Conservation (phyloP, 2,888 invertebrate genomes). For the Cremastobaeus sp. region DNA sequence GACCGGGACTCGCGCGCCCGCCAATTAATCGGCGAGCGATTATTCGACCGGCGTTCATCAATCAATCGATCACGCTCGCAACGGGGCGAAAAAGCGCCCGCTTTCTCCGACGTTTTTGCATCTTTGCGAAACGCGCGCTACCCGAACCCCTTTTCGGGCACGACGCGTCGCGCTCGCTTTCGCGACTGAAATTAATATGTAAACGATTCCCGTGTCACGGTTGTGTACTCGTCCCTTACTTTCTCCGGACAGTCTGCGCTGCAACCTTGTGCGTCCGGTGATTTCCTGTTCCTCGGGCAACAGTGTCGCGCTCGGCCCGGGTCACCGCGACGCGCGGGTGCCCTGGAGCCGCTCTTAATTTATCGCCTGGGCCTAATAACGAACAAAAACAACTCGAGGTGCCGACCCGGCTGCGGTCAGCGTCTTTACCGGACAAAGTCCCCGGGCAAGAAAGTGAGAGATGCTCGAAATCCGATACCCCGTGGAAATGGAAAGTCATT, state of each 20-base stretch:
- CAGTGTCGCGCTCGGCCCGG: too few species aligned
- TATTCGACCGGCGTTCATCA: slow-evolving; percentile 26
- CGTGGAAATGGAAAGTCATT: slow-evolving; percentile 25
- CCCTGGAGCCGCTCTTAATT: slow-evolving; percentile 27
- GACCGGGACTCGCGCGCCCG: too few species aligned
- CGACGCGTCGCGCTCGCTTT: slow-evolving; percentile 27
- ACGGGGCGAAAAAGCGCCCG: slow-evolving; percentile 9
- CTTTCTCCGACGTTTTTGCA: slow-evolving; percentile 41
- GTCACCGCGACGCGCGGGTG: slow-evolving; percentile 24
- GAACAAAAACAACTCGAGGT: slow-evolving; percentile 10
- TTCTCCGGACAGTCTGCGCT: slow-evolving; percentile 44
- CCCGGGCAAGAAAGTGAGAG: slow-evolving; percentile 14
- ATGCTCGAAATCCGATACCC: slow-evolving; percentile 25
- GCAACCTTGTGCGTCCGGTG: slow-evolving; percentile 25
- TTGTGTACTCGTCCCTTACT: slow-evolving; percentile 48
- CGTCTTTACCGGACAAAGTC: slow-evolving; percentile 24
- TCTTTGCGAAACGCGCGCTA: too few species aligned
- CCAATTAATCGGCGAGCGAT: slow-evolving; percentile 38
- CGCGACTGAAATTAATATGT: slow-evolving; percentile 53
- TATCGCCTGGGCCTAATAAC: slow-evolving; percentile 28
- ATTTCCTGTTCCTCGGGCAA: too few species aligned
- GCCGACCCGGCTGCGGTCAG: slow-evolving; percentile 27
- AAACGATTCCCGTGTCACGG: slow-evolving; percentile 49
- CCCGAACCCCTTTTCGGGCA: too few species aligned
- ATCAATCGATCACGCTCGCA: slow-evolving; percentile 44